Evolutionary conservation across 2,797 vertebrate species (phyloP).

Genomic region (Neomorphus geoffroyi): DNA sequence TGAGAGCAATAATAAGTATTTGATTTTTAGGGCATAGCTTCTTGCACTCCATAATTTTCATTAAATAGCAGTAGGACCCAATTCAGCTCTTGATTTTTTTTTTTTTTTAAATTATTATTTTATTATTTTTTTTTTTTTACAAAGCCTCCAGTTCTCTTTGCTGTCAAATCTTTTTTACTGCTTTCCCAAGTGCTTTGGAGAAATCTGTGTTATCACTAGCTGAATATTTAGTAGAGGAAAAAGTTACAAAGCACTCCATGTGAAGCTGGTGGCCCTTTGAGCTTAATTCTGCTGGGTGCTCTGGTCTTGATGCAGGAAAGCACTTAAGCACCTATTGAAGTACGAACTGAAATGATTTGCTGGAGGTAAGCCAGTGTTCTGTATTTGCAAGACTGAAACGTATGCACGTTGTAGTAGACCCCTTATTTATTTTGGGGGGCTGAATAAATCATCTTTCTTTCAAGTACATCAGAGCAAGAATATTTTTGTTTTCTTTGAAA

Average conservation of each 20-base stretch:
- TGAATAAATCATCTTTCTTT: neutral
- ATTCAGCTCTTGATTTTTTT: neutral
- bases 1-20: neutral
- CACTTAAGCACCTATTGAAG: neutral
- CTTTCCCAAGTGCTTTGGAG: neutral
- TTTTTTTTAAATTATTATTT: too few species aligned
- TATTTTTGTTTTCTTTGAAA: slow-evolving; percentile 38
- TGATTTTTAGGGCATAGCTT: neutral
- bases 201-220: neutral
- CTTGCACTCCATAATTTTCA: neutral
- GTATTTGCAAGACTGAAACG: neutral
- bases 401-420: neutral
- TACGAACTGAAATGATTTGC: neutral
- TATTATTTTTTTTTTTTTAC: neutral
- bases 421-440: neutral
- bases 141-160: rapidly evolving
- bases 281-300: neutral
- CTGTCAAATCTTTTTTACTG: neutral
- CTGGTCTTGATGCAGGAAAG: neutral
- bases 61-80: neutral
- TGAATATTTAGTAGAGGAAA: neutral
- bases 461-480: neutral
- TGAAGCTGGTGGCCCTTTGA: neutral
- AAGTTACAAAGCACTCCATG: neutral
- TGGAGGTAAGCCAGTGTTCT: neutral